phyloP scores from a whole-genome alignment of 64 coral and sea anemone species.

The Orbicella faveolata region DNA sequence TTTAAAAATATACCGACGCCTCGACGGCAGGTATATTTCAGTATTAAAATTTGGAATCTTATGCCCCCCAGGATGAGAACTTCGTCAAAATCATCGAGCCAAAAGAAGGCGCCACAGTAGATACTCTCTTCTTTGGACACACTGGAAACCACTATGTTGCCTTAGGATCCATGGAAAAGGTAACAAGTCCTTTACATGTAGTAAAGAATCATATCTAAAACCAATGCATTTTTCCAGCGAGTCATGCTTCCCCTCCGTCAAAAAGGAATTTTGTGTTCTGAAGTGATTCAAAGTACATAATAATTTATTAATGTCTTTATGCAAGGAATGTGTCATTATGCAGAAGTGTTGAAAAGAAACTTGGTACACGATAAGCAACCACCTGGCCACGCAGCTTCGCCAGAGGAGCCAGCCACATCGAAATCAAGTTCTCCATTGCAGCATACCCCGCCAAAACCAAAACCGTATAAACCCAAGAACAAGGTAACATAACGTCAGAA shows the following conservation, averaged over 20 bases:
- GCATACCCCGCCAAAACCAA: constrained; percentile 2
- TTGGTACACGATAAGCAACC: constrained; percentile 47
- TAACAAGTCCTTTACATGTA: constrained; percentile 13
- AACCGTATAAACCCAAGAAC: constrained; percentile 16
- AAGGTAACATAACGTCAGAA: constrained; percentile 41
- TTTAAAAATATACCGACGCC: constrained; percentile 6
- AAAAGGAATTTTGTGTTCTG: no score
- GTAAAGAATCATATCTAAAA: background rate
- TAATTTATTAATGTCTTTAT: constrained; percentile 24
- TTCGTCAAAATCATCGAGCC: constrained; percentile 54
- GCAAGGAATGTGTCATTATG: constrained; percentile 52
- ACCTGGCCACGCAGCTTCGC: constrained; percentile 30
- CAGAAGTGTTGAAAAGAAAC: constrained; percentile 55
- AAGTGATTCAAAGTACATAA: no score
- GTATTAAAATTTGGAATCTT: constrained; percentile 22
- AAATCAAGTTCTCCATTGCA: constrained; percentile 51
- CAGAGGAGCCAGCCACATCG: constrained; percentile 45
- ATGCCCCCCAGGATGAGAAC: constrained; percentile 12
- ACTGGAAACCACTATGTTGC: constrained; percentile 35
- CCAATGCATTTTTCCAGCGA: background rate
- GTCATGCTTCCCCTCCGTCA: background rate
- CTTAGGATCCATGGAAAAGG: constrained; percentile 38
- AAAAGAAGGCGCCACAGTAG: constrained; percentile 29
- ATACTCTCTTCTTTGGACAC: constrained; percentile 73
- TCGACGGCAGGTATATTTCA: constrained; percentile 4